These are phyloP conservation scores for Magallana angulata DNA, from an alignment of 1,140 invertebrate genomes.

Conservation along the genomic window DNA sequence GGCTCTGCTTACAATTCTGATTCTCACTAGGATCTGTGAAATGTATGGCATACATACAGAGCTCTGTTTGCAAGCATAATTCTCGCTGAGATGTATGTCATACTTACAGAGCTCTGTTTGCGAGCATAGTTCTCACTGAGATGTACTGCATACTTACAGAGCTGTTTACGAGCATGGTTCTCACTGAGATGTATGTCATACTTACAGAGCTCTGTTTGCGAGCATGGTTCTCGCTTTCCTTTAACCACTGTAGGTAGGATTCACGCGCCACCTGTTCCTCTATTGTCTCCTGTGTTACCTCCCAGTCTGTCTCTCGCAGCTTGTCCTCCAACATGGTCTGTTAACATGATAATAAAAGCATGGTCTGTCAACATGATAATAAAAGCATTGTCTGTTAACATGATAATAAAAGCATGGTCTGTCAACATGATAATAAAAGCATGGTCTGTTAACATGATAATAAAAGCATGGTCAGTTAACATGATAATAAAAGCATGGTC, in stretches of 20 bases:
- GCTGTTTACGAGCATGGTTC: constrained; percentile 53
- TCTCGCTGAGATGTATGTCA: not conserved
- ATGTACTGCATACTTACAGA: constrained; percentile 55
- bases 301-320: constrained; percentile 94
- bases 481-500: no score
- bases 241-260: constrained; percentile 92
- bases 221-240: constrained; percentile 75
- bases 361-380: no score
- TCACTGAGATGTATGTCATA: constrained; percentile 84
- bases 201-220: constrained; percentile 66
- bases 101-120: constrained; percentile 64
- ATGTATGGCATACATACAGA: not conserved
- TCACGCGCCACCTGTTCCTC: constrained; percentile 92
- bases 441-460: no score
- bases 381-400: no score
- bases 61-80: not conserved
- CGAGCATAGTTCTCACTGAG: constrained; percentile 28
- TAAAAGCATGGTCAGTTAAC: no score
- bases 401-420: no score
- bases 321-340: constrained; percentile 96
- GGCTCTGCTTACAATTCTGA: constrained; percentile 37
- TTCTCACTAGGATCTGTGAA: no score
- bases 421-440: no score
- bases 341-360: constrained; percentile 25
- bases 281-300: constrained; percentile 94